Percentiles rank a stretch among this genome's conserved stretches.
Conservation (phyloP, 2,797 vertebrate genomes). For the Rhinophrynus dorsalis region DNA sequence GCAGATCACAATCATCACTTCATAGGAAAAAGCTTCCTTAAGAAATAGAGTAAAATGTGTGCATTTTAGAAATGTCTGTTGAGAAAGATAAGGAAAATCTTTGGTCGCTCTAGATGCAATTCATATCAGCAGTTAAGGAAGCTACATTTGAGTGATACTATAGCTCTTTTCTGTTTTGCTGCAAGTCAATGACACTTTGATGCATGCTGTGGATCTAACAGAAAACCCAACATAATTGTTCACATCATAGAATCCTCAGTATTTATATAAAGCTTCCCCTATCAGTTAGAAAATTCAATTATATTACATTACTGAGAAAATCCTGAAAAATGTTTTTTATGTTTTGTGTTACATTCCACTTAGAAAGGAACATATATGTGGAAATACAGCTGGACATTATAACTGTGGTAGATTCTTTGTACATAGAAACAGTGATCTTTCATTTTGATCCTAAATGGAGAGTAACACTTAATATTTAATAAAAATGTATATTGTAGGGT, state of each 20-base stretch:
- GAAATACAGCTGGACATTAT: neutral
- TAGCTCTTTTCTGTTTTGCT: neutral
- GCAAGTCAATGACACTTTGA: neutral
- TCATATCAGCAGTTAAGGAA: slow-evolving; percentile 19
- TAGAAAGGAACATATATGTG: neutral
- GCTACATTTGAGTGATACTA: neutral
- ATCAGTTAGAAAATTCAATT: neutral
- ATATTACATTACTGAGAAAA: neutral
- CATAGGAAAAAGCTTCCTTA: neutral
- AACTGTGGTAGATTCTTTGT: neutral
- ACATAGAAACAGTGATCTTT: too few relatives aligned
- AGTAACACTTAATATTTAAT: too few relatives aligned
- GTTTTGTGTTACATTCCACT: too few relatives aligned
- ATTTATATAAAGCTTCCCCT: neutral
- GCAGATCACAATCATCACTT: neutral
- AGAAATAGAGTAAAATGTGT: neutral
- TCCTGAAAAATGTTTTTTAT: neutral
- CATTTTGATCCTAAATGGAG: too few relatives aligned
- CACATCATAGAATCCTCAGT: neutral
- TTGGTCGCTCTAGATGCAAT: neutral
- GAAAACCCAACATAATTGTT: neutral
- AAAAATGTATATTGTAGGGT: too few relatives aligned
- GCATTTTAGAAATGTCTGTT: slow-evolving; percentile 24
- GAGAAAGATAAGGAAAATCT: slow-evolving; percentile 30
- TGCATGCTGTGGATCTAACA: neutral